These are phyloP conservation scores for Cercopithecus mona DNA, from an alignment of 2,113 vertebrate genomes.

Conservation along the genomic window DNA sequence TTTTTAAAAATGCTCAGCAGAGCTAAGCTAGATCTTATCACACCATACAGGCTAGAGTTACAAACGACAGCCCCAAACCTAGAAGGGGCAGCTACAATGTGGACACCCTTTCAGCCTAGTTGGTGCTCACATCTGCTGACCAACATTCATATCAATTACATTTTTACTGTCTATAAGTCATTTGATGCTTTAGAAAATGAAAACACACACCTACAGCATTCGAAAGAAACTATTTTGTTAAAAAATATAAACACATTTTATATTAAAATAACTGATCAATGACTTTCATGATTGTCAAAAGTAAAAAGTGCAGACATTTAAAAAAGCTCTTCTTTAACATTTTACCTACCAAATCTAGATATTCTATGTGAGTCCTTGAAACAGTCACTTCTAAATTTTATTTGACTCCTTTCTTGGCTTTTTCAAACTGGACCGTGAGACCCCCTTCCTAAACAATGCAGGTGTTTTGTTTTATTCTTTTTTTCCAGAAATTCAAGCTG, in stretches of 20 bases:
- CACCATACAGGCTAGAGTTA: background rate
- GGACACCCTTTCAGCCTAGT: too few species aligned
- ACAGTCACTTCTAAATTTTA: constrained; percentile 2
- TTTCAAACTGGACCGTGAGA: background rate
- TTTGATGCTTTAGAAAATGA: constrained; percentile 62
- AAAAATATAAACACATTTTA: constrained; percentile 69
- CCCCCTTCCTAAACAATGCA: background rate
- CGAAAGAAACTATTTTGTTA: background rate
- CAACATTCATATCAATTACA: background rate
- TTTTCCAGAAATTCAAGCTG: background rate
- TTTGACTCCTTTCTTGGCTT: background rate
- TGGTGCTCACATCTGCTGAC: background rate
- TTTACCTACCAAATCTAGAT: constrained; percentile 43
- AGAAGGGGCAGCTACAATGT: background rate
- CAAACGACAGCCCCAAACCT: background rate
- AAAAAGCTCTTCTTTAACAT: constrained; percentile 55
- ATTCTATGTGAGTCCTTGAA: constrained; percentile 45
- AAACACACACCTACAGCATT: background rate
- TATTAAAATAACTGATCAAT: constrained; percentile 57
- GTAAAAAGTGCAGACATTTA: constrained; percentile 44
- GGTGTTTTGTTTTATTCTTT: background rate
- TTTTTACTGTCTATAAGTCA: constrained; percentile 47
- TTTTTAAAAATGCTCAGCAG: background rate
- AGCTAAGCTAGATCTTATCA: background rate
- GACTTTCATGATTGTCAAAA: constrained; percentile 68